Conservation (phyloP, 1,140 invertebrate species). For the Conopomorpha cramerella region DNA sequence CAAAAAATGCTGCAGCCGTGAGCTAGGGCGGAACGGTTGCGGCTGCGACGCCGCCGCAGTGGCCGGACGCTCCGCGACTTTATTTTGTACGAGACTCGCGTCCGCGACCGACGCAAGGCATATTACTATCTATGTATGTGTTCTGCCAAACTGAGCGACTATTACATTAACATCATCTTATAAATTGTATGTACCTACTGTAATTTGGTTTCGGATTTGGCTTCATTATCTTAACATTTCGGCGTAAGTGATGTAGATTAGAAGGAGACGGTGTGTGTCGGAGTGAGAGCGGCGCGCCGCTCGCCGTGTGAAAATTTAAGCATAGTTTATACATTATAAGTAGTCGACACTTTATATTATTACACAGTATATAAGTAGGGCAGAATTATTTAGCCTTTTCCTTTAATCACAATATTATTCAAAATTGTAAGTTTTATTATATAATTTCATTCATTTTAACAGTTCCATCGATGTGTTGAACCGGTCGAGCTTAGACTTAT, state of each 20-base stretch:
- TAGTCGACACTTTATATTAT: conserved; percentile 61
- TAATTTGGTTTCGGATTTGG: conserved; percentile 37
- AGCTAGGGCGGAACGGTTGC: conserved; percentile 1
- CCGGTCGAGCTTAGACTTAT: conserved; percentile 28
- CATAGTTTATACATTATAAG: conserved; percentile 53
- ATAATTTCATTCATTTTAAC: conserved; percentile 48
- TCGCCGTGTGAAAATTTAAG: conserved; percentile 52
- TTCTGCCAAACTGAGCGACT: conserved; percentile 3
- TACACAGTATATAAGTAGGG: conserved; percentile 58
- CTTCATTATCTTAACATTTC: conserved; percentile 41
- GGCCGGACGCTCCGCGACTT: too few species aligned
- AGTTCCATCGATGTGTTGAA: conserved; percentile 24
- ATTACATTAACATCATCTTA: conserved; percentile 15
- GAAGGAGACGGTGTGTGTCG: conserved; percentile 34
- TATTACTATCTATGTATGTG: too few species aligned
- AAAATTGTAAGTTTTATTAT: conserved; percentile 59
- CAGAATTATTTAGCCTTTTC: conserved; percentile 55
- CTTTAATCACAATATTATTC: conserved; percentile 59
- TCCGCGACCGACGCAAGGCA: too few species aligned
- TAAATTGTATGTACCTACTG: conserved; percentile 34
- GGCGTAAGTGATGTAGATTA: conserved; percentile 35
- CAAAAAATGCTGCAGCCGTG: conserved; percentile 56
- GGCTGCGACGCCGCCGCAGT: neutral
- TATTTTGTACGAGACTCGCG: too few species aligned
- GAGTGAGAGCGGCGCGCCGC: conserved; percentile 7